phyloP scores from a whole-genome alignment of 1,140 invertebrate species.

The Euschistus heros region DNA sequence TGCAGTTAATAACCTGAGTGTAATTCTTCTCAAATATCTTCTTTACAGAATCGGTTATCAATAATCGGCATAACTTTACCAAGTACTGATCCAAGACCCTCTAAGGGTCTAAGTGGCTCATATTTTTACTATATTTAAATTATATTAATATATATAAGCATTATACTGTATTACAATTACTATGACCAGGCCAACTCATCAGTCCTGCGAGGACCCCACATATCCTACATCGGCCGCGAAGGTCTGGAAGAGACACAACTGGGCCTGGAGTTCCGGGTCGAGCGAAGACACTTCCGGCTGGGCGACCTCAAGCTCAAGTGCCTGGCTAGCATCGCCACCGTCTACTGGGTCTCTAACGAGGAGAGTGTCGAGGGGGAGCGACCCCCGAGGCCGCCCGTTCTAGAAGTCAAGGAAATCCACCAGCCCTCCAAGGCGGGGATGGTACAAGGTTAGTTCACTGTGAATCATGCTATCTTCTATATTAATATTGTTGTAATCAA shows the following conservation, averaged over 20 bases:
- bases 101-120: too few relatives aligned
- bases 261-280: conserved; percentile 59
- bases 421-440: conserved; percentile 40
- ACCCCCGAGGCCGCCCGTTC: conserved; percentile 47
- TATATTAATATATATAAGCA: too few relatives aligned
- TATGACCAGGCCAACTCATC: conserved; percentile 11
- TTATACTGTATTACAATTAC: too few relatives aligned
- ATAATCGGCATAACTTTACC: too few relatives aligned
- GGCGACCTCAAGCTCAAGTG: conserved; percentile 81
- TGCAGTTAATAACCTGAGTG: too few relatives aligned
- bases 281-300: conserved; percentile 61
- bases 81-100: too few relatives aligned
- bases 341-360: conserved; percentile 72
- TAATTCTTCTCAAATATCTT: too few relatives aligned
- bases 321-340: conserved; percentile 69
- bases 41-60: too few relatives aligned
- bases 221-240: conserved; percentile 37
- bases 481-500: too few relatives aligned
- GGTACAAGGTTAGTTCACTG: conserved; percentile 35
- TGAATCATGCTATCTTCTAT: too few relatives aligned
- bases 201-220: conserved; percentile 12
- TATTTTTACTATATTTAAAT: too few relatives aligned
- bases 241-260: conserved; percentile 60
- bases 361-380: conserved; percentile 65
- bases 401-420: conserved; percentile 46